These are phyloP conservation scores for Oncorhynchus keta DNA, from an alignment of 2,113 vertebrate species.

Conservation along the genomic window DNA sequence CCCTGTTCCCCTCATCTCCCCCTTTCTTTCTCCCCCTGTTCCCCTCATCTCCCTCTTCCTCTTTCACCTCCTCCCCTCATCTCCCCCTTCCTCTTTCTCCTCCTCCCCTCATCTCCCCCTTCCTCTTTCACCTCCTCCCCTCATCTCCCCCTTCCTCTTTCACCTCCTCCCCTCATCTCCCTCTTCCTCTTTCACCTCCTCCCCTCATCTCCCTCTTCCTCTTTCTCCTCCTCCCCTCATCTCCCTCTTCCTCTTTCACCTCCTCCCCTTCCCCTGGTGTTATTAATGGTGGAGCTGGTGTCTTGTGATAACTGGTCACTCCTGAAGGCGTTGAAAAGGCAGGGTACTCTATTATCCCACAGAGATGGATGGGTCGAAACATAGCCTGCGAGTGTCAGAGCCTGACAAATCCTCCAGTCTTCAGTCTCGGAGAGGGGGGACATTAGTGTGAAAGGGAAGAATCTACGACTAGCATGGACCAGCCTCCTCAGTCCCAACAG, in stretches of 20 bases:
- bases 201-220: background rate
- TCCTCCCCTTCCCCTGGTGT: background rate
- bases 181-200: too few relatives aligned
- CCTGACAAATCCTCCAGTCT: slow-evolving; percentile 72
- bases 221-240: background rate
- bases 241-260: slow-evolving; percentile 17
- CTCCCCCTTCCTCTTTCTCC: background rate
- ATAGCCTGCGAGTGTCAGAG: slow-evolving; percentile 74
- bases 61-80: background rate
- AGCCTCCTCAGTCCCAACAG: slow-evolving; percentile 9
- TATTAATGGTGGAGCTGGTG: slow-evolving; percentile 60
- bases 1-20: too few relatives aligned
- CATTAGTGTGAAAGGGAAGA: slow-evolving; percentile 65
- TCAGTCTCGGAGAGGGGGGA: slow-evolving; percentile 74
- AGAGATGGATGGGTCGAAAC: slow-evolving; percentile 77
- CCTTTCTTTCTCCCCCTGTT: background rate
- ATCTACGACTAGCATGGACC: slow-evolving; percentile 50
- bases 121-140: background rate
- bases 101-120: background rate
- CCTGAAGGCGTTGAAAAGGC: slow-evolving; percentile 74
- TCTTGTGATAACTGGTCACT: slow-evolving; percentile 77
- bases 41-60: too few relatives aligned
- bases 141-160: slow-evolving; percentile 24
- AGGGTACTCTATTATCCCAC: slow-evolving; percentile 77
- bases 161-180: background rate